phyloP scores from a whole-genome alignment of 2,113 vertebrate species.

The Microtus montanus region DNA sequence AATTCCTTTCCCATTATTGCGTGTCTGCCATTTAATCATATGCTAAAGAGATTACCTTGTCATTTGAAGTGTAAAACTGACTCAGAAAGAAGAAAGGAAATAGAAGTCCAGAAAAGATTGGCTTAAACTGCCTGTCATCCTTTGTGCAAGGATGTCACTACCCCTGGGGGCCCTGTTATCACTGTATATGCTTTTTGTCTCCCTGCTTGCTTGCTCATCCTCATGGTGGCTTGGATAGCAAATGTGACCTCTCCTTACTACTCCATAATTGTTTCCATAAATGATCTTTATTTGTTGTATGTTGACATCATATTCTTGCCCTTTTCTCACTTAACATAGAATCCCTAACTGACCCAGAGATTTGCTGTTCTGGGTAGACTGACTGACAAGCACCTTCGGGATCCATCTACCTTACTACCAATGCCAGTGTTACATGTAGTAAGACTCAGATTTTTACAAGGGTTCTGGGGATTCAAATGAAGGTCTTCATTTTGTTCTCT shows the following conservation, averaged over 20 bases:
- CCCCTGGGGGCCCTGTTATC: not conserved
- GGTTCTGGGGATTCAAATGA: no score
- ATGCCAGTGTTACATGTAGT: no score
- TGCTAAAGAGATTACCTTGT: not conserved
- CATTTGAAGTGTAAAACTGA: not conserved
- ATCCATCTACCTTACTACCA: no score
- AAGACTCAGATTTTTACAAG: not conserved
- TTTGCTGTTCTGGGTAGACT: not conserved
- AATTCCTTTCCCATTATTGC: not conserved
- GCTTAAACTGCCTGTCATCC: not conserved
- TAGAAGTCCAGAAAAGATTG: not conserved
- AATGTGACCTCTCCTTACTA: not conserved
- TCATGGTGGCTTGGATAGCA: not conserved
- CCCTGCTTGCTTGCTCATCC: fast-evolving
- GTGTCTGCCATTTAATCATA: not conserved
- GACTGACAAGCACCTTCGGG: not conserved
- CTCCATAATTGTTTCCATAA: not conserved
- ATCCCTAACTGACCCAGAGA: not conserved
- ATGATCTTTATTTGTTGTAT: not conserved
- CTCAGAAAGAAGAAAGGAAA: not conserved
- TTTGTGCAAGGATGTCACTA: not conserved
- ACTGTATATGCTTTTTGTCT: not conserved
- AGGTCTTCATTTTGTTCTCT: not conserved
- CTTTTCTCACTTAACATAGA: not conserved
- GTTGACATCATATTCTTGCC: not conserved